Evolutionary conservation across 1,140 invertebrate species (phyloP).

Genomic region (Diorhabda sublineata): DNA sequence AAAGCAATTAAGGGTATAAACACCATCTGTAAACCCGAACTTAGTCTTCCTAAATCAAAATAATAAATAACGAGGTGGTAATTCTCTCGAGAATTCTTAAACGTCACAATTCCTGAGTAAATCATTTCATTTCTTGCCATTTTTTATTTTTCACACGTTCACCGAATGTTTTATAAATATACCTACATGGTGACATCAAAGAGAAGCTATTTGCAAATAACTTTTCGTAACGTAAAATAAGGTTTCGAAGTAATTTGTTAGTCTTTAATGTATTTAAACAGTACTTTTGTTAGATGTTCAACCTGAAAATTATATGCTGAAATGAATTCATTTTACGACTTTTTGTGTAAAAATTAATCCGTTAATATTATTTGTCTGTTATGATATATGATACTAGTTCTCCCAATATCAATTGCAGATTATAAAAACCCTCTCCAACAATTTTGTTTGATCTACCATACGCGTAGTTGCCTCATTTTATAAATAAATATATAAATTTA

Average conservation of each 20-base stretch:
- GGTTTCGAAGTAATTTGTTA: not conserved
- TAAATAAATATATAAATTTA: too few relatives aligned
- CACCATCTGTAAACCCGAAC: constrained; percentile 14
- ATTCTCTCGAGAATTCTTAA: constrained; percentile 12
- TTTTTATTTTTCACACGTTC: constrained; percentile 11
- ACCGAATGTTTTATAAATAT: constrained; percentile 25
- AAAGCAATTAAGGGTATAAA: constrained; percentile 18
- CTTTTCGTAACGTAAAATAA: constrained; percentile 22
- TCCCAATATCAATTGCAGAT: too few relatives aligned
- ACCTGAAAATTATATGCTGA: not conserved
- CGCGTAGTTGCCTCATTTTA: too few relatives aligned
- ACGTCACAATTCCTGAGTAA: constrained; percentile 12
- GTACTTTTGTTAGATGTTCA: not conserved
- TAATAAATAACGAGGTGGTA: constrained; percentile 16
- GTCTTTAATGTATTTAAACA: not conserved
- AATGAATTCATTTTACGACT: not conserved
- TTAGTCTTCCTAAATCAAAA: constrained; percentile 16
- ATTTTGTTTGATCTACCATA: too few relatives aligned
- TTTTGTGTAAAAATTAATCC: too few relatives aligned
- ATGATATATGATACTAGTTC: too few relatives aligned
- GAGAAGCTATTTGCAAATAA: constrained; percentile 28
- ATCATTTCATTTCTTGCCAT: constrained; percentile 20
- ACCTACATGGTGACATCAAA: constrained; percentile 24
- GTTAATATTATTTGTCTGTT: too few relatives aligned
- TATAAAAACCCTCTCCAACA: too few relatives aligned